A percentile compares a stretch with the other conserved stretches of the same genome.
Conservation (phyloP, 1,140 invertebrate species). For the Drosophila simulans region DNA sequence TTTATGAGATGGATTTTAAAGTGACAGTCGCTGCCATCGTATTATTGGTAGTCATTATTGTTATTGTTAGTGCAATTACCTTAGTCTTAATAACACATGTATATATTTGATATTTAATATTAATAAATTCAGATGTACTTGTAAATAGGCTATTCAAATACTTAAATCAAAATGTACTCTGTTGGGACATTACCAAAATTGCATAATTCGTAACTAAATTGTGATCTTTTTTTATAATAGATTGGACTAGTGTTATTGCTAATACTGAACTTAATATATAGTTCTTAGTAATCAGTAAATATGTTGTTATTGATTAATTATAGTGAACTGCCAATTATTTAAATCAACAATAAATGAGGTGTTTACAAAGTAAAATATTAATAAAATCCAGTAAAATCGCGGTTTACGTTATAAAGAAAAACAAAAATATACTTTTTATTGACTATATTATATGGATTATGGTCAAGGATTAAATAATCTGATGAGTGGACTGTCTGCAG, state of each 20-base stretch:
- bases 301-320: conserved; percentile 36
- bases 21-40: conserved; percentile 78
- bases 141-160: conserved; percentile 43
- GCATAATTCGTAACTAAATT: conserved; percentile 51
- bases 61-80: conserved; percentile 57
- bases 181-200: conserved; percentile 40
- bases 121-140: conserved; percentile 33
- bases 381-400: conserved; percentile 23
- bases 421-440: conserved; percentile 1
- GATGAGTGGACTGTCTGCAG: no score
- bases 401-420: conserved; percentile 16
- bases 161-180: conserved; percentile 29
- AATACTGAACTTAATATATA: conserved; percentile 16
- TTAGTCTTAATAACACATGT: conserved; percentile 50
- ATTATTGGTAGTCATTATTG: conserved; percentile 61
- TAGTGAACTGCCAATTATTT: conserved; percentile 42
- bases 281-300: conserved; percentile 21
- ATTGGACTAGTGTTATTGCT: conserved; percentile 31
- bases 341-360: conserved; percentile 17
- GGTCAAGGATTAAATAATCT: background rate
- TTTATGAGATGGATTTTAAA: conserved; percentile 84
- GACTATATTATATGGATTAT: background rate
- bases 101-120: conserved; percentile 61
- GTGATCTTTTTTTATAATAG: conserved; percentile 45
- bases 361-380: conserved; percentile 15